Evolutionary conservation across 2,113 vertebrate species (phyloP).

Genomic region (Hydropotes inermis): DNA sequence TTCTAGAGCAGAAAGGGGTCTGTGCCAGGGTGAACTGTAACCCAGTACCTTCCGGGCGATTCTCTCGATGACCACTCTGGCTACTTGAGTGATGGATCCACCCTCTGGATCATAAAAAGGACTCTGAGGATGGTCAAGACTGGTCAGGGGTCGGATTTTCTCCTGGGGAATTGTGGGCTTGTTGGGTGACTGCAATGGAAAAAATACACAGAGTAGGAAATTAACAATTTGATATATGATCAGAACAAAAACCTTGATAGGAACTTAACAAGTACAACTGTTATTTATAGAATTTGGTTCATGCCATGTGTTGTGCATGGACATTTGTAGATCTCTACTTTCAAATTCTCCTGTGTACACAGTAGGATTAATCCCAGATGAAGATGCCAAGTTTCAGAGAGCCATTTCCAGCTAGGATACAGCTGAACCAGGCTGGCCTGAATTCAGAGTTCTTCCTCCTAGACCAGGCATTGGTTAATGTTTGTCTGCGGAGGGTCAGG

Average conservation of each 20-base stretch:
- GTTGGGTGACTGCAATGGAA: constrained; percentile 90
- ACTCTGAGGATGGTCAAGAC: constrained; percentile 96
- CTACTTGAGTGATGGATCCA: constrained; percentile 94
- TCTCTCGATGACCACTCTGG: constrained; percentile 94
- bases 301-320: neutral
- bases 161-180: constrained; percentile 91
- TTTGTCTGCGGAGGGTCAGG: neutral
- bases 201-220: neutral
- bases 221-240: neutral
- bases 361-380: neutral
- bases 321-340: neutral
- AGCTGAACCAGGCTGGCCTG: neutral
- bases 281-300: neutral
- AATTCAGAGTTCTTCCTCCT: neutral
- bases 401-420: neutral
- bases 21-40: neutral
- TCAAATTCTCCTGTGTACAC: neutral
- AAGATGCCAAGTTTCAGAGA: constrained; percentile 15
- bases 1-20: neutral
- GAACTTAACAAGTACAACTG: neutral
- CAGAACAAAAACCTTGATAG: neutral
- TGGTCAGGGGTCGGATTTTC: constrained; percentile 97
- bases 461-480: neutral
- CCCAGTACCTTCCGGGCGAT: constrained; percentile 94
- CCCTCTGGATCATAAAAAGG: constrained; percentile 99